phyloP scores from a whole-genome alignment of 2,888 invertebrate genomes.

The Cyaniris semiargus region DNA sequence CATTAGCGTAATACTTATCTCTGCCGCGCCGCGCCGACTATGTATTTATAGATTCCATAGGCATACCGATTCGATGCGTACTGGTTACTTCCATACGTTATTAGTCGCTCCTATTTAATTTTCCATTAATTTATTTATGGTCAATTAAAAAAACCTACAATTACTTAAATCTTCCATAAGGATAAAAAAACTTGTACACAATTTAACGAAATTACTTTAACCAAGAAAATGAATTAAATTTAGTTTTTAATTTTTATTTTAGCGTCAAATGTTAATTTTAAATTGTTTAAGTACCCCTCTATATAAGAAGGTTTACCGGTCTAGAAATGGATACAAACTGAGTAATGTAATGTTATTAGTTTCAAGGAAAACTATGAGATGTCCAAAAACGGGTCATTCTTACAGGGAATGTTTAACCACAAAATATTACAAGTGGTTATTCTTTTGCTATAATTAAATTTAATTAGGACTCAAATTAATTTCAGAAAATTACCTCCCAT shows the following conservation, averaged over 20 bases:
- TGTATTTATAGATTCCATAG: slow-evolving; percentile 23
- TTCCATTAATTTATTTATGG: neutral
- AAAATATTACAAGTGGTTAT: neutral
- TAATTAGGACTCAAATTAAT: too few relatives aligned
- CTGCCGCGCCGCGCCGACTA: slow-evolving; percentile 42
- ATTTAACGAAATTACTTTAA: neutral
- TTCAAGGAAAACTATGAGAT: neutral
- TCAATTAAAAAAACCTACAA: neutral
- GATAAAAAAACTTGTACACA: neutral
- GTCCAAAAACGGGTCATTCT: neutral
- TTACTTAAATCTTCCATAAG: neutral
- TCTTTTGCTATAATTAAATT: neutral
- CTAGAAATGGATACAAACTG: neutral
- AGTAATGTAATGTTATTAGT: neutral
- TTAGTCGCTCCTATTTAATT: neutral
- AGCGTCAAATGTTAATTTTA: too few relatives aligned
- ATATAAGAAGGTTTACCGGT: neutral
- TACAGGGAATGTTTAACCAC: neutral
- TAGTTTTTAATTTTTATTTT: too few relatives aligned
- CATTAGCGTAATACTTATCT: slow-evolving; percentile 53
- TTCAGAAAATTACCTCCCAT: neutral
- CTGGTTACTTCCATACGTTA: neutral
- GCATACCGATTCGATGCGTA: slow-evolving; percentile 5
- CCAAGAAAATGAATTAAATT: neutral
- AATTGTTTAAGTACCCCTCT: too few relatives aligned